A percentile compares a stretch with the other conserved stretches of the same genome.
phyloP scores from a whole-genome alignment of 2,113 vertebrate species.

The Entomyzon cyanotis region DNA sequence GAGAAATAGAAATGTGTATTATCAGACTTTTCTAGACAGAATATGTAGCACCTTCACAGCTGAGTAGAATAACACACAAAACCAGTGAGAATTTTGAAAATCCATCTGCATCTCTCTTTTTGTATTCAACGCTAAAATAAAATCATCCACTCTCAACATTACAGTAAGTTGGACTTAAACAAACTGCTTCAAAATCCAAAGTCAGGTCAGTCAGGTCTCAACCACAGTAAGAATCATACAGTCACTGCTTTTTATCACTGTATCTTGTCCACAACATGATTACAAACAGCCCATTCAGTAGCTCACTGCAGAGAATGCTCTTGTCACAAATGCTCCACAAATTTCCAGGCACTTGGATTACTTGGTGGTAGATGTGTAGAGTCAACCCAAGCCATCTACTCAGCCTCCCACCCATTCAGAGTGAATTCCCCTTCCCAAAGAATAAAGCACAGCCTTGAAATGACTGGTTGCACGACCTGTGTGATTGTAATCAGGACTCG shows the following conservation, averaged over 20 bases:
- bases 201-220: not conserved
- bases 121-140: not conserved
- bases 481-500: not conserved
- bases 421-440: not conserved
- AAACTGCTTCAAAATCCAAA: not conserved
- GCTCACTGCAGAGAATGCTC: not conserved
- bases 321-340: not conserved
- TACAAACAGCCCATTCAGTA: not conserved
- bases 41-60: not conserved
- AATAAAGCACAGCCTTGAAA: not conserved
- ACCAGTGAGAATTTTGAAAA: not conserved
- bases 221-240: not conserved
- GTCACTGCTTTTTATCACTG: not conserved
- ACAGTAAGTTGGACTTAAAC: not conserved
- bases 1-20: not conserved
- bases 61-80: not conserved
- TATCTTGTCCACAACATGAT: fast-evolving
- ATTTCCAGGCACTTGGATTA: not conserved
- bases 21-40: not conserved
- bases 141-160: not conserved
- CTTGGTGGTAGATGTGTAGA: not conserved
- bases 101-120: not conserved
- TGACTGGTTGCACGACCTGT: not conserved
- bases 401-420: not conserved
- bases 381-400: not conserved